Evolutionary conservation across 2,888 invertebrate genomes (phyloP), one percentile per base, ranked within the genome.

Genomic region (Orthonevra nobilis): DNA sequence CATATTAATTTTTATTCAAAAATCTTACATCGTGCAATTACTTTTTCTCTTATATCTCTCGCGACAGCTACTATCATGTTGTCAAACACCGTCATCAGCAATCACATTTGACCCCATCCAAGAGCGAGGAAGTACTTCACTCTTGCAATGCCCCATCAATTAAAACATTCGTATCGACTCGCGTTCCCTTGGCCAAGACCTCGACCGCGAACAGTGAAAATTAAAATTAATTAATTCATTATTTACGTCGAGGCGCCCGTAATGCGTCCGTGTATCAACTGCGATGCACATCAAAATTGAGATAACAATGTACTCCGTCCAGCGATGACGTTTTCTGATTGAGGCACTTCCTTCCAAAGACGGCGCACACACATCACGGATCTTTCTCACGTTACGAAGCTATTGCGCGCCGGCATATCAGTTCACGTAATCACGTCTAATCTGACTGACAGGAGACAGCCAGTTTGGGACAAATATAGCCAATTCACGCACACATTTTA

Each of bases 401-500:
- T n/a, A n/a, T 73, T 61, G 48, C 56, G 26, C 56, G 60, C 72
- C 56, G 66, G 60, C 60, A 61, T 73, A 66, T 72, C 72, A 73
- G 66, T 79, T 42, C 60, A 56, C 79, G 52, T 79, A 79, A 73
- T 73, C 66, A 46, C n/a, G 54, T 79, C 66, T 73, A 73, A 79
- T 73, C 68, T 73, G 66, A 79, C 63, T 79, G 79, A 79, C 79
- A 79, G 73, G 44, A 60, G 79, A 73, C 79, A 72, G 42, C 61
- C 54, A 12, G 79, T 79, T 46, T 50, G 56, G 46, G 73, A 79
- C 79, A 68, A 61, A 79, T 79, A 79, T 73, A 68, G 79, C 60
- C 73, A 79, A 77, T 77, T 72, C 58, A n/a, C 44, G 34, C 36
- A n/a, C 17, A 15, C 12, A 10, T 12, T 40, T 26, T 40, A 12